Evolutionary conservation across 2,797 vertebrate species (phyloP), one percentile per base, ranked within the genome.

Genomic region (Epinephelus awoara): DNA sequence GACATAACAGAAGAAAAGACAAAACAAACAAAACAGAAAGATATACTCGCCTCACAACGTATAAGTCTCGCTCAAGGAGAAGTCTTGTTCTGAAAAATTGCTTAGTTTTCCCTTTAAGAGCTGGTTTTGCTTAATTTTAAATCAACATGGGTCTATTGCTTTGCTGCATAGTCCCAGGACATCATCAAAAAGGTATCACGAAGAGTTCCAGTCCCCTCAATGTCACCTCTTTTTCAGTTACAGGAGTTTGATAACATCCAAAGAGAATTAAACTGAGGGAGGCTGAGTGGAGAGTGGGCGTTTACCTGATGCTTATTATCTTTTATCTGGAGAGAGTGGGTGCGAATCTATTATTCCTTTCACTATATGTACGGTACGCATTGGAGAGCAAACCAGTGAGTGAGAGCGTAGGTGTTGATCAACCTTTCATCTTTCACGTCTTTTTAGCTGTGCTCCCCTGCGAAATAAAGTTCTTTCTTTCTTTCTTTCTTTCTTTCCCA

Each of bases 321-420:
- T 86, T 80, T 83, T 55, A 78, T 85, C 85, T 2, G 2, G 61
- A 75, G 72, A 71, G 72, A 72, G 88, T 88, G 78, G 90, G 82
- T 56, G 78, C 77, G 65, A 67, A 78, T 67, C 40, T 76, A 62
- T 63, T 76, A 85, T 83, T 59, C 67, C 75, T 67, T 50, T 68
- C 52, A 57, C 66, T 71, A 5, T 66, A 82, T 58, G 61, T 69
- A 63, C 13, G 2, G 1, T 49, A 64, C 46, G 78, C 78, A 70
- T 78, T 51, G 12, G 78, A 81, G 82, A 73, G 54, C n/a, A 29
- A 67, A 50, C 44, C 17, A 23, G 61, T 25, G 40, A 61, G 0
- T 21, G 64, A 75, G 50, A 69, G 71, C 2, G 76, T 72, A 71
- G 85, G 85, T 47, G 84, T 75, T 83, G 10, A 61, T 73, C 38